Conservation (phyloP, 2,888 invertebrate species). For the Lithosia quadra region DNA sequence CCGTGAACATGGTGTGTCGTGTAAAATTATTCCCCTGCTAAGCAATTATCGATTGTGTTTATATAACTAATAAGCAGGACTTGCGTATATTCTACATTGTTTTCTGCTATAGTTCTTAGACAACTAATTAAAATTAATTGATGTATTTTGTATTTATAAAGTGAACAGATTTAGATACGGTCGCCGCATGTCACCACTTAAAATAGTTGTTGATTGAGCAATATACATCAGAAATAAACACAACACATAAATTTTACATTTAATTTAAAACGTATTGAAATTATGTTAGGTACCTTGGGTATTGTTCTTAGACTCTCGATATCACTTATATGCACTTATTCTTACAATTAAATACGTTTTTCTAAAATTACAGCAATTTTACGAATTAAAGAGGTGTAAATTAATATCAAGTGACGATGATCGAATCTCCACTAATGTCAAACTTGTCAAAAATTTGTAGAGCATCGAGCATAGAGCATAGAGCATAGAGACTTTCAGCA, state of each 20-base stretch:
- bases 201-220: slow-evolving; percentile 75
- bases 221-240: slow-evolving; percentile 53
- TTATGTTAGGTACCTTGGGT: slow-evolving; percentile 36
- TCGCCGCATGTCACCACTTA: slow-evolving; percentile 70
- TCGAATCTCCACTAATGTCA: slow-evolving; percentile 2
- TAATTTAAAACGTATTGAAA: slow-evolving; percentile 15
- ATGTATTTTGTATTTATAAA: slow-evolving; percentile 7
- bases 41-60: neutral
- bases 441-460: neutral
- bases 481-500: too few relatives aligned
- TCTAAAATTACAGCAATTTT: slow-evolving; percentile 18
- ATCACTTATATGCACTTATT: slow-evolving; percentile 28
- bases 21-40: neutral
- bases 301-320: slow-evolving; percentile 11
- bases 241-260: slow-evolving; percentile 16
- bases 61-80: neutral
- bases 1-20: neutral
- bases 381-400: slow-evolving; percentile 43
- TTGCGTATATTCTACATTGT: neutral
- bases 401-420: slow-evolving; percentile 36
- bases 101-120: neutral
- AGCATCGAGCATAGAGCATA: neutral
- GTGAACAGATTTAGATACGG: slow-evolving; percentile 33
- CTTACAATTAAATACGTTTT: slow-evolving; percentile 13
- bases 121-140: neutral